phyloP scores from a whole-genome alignment of 2,113 vertebrate species.

The Rhineura floridana region DNA sequence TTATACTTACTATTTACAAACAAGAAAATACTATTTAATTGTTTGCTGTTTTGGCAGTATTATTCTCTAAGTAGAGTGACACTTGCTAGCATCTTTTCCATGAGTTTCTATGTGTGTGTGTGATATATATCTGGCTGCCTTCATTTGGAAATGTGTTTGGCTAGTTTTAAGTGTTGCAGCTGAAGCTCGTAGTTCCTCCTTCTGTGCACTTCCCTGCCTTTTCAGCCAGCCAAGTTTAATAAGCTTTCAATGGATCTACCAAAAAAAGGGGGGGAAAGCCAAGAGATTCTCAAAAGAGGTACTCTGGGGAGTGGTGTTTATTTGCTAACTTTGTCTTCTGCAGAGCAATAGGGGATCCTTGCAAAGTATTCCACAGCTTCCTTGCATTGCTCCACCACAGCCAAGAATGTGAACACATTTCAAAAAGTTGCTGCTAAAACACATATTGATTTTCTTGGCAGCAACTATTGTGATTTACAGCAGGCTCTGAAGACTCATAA shows the following conservation, averaged over 20 bases:
- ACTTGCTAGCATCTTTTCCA: not conserved
- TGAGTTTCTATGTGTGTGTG: slow-evolving; percentile 12
- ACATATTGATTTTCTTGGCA: not conserved
- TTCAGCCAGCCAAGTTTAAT: not conserved
- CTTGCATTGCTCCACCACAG: not conserved
- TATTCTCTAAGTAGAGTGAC: slow-evolving; percentile 22
- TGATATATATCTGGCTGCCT: not conserved
- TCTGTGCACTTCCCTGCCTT: not conserved
- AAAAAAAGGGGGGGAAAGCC: not conserved
- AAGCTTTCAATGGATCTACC: too few relatives aligned
- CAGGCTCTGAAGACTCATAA: not conserved
- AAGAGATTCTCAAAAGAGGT: not conserved
- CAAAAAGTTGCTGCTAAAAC: slow-evolving; percentile 19
- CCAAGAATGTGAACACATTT: not conserved
- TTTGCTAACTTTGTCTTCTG: slow-evolving; percentile 18
- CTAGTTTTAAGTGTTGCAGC: not conserved
- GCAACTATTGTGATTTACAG: not conserved
- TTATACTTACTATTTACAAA: not conserved
- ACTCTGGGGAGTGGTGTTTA: slow-evolving; percentile 7
- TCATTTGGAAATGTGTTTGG: slow-evolving; percentile 8
- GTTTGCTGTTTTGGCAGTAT: slow-evolving; percentile 33
- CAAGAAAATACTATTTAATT: slow-evolving; percentile 32
- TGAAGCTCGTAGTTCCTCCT: slow-evolving; percentile 5
- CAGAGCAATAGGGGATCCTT: not conserved
- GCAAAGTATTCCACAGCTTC: not conserved